These are phyloP conservation scores for Trematomus loennbergii DNA, from an alignment of 2,113 vertebrate genomes.

Conservation along the genomic window DNA sequence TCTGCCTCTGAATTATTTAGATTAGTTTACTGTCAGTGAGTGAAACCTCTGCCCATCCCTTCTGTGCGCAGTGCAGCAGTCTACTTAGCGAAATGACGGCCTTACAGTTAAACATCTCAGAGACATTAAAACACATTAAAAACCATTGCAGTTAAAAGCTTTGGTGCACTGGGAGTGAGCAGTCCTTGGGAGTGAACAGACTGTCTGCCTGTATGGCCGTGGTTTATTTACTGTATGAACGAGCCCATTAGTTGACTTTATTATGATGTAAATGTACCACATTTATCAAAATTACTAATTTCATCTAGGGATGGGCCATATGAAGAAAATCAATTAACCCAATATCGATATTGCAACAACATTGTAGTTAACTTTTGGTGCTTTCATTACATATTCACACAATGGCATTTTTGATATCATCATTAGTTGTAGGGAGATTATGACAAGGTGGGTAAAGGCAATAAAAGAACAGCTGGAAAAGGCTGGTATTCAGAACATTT, in stretches of 20 bases:
- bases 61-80: conserved; percentile 33
- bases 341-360: too few relatives aligned
- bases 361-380: too few relatives aligned
- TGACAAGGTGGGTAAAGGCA: too few relatives aligned
- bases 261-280: background rate
- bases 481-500: too few relatives aligned
- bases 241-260: background rate
- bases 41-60: conserved; percentile 16
- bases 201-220: background rate
- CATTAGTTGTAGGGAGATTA: too few relatives aligned
- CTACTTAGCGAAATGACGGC: conserved; percentile 49
- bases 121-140: conserved; percentile 68
- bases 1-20: conserved; percentile 65
- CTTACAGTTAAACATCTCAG: conserved; percentile 58
- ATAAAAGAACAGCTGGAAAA: too few relatives aligned
- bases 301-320: background rate
- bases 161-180: conserved; percentile 15
- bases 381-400: too few relatives aligned
- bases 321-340: too few relatives aligned
- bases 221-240: background rate
- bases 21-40: conserved; percentile 62
- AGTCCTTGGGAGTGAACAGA: background rate
- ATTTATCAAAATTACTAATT: background rate
- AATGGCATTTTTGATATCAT: too few relatives aligned
- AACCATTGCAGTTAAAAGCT: conserved; percentile 54